Evolutionary conservation across 1,140 invertebrate species (phyloP).

Genomic region (Habropoda laboriosa): DNA sequence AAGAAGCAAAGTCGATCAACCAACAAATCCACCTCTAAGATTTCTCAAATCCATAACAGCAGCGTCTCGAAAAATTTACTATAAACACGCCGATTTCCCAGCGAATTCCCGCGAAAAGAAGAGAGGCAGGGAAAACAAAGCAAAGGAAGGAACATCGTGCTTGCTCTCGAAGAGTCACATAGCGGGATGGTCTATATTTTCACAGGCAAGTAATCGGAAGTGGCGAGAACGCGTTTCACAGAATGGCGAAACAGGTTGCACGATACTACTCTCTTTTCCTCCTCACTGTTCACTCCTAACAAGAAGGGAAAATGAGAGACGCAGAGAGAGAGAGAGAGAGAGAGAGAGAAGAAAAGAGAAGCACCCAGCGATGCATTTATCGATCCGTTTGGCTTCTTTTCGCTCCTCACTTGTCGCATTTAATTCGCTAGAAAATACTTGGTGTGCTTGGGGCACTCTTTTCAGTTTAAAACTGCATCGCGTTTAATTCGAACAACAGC

Average conservation of each 20-base stretch:
- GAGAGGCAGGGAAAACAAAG: background rate
- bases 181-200: background rate
- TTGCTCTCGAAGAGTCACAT: no score
- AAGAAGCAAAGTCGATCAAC: no score
- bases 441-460: conserved; percentile 64
- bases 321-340: background rate
- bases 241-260: conserved; percentile 10
- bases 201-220: conserved; percentile 20
- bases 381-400: conserved; percentile 65
- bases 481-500: conserved; percentile 72
- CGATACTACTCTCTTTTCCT: background rate
- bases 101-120: background rate
- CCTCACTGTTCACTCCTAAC: background rate
- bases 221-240: background rate
- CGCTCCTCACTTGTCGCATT: conserved; percentile 65
- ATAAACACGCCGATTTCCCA: background rate
- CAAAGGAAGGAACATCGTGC: background rate
- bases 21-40: no score
- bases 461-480: conserved; percentile 71
- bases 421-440: conserved; percentile 69
- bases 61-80: background rate
- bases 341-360: background rate
- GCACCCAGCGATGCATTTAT: conserved; percentile 50
- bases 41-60: no score
- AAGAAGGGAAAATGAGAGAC: background rate